Evolutionary conservation across 2,888 invertebrate species (phyloP).

Genomic region (Pterostichus niger): DNA sequence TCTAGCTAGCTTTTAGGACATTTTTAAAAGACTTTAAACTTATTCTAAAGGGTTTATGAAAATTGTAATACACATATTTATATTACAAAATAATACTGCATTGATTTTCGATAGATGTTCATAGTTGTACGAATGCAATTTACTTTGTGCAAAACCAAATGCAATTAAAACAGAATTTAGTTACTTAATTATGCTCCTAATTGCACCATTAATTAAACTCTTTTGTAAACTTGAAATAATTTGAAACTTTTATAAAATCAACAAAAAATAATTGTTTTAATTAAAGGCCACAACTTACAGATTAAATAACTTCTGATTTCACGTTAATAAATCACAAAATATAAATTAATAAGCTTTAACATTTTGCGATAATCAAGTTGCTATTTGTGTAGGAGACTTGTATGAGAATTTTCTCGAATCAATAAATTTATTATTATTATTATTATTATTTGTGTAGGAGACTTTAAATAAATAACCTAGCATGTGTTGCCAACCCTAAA

Average conservation of each 20-base stretch:
- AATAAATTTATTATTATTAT: no score
- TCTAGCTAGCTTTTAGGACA: no score
- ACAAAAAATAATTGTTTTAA: conserved; percentile 14
- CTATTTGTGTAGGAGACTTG: no score
- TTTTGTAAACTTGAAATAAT: conserved; percentile 21
- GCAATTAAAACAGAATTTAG: conserved; percentile 11
- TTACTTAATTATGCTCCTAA: conserved; percentile 19
- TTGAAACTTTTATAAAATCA: conserved; percentile 3
- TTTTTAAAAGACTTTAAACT: no score
- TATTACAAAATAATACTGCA: no score
- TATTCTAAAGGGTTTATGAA: no score
- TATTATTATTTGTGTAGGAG: no score
- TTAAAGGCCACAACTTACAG: neutral
- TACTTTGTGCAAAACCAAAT: conserved; percentile 6
- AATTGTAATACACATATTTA: no score
- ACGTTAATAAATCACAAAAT: conserved; percentile 7
- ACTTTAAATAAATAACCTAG: conserved; percentile 1
- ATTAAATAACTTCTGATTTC: conserved; percentile 21
- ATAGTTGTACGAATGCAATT: no score
- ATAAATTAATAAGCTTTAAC: neutral
- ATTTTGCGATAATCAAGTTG: neutral
- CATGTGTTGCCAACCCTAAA: conserved; percentile 41
- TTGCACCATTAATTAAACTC: conserved; percentile 35
- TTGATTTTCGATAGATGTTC: no score
- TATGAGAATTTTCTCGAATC: no score